These are phyloP conservation scores for Campaea margaritaria DNA, from an alignment of 2,888 invertebrate species.

Conservation along the genomic window DNA sequence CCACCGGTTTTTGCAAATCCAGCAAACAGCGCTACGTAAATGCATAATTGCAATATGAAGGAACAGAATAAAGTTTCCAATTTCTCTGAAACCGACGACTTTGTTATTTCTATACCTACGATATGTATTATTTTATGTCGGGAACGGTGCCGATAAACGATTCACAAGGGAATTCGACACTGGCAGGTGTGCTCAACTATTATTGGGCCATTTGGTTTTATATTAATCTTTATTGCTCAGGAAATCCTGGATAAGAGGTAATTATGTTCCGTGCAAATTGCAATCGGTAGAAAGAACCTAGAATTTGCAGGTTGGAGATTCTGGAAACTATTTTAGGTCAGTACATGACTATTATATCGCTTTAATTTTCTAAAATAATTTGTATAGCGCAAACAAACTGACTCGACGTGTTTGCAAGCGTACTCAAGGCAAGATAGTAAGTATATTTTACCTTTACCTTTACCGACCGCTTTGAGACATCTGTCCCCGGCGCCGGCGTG, in stretches of 20 bases:
- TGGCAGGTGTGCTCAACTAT: constrained; percentile 62
- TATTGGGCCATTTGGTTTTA: constrained; percentile 22
- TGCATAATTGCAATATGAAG: constrained; percentile 40
- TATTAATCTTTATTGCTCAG: constrained; percentile 19
- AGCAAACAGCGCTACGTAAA: constrained; percentile 36
- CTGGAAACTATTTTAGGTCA: background rate
- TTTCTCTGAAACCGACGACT: constrained; percentile 54
- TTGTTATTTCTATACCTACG: constrained; percentile 43
- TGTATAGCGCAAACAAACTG: no score
- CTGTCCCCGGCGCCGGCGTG: no score
- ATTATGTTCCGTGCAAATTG: constrained; percentile 9
- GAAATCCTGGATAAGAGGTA: constrained; percentile 12
- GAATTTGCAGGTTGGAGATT: background rate
- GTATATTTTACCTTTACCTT: no score
- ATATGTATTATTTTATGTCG: constrained; percentile 58
- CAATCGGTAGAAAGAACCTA: background rate
- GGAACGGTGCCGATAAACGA: constrained; percentile 69
- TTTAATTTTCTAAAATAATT: no score
- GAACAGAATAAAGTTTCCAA: constrained; percentile 55
- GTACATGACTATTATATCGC: background rate
- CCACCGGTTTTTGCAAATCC: constrained; percentile 11
- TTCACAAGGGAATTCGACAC: constrained; percentile 78
- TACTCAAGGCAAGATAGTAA: no score
- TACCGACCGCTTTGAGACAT: no score
- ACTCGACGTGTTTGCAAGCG: no score